Percentiles rank a stretch among this genome's conserved stretches.
These are phyloP conservation scores for Poecilia picta DNA, from an alignment of 2,797 vertebrate genomes.

Conservation along the genomic window DNA sequence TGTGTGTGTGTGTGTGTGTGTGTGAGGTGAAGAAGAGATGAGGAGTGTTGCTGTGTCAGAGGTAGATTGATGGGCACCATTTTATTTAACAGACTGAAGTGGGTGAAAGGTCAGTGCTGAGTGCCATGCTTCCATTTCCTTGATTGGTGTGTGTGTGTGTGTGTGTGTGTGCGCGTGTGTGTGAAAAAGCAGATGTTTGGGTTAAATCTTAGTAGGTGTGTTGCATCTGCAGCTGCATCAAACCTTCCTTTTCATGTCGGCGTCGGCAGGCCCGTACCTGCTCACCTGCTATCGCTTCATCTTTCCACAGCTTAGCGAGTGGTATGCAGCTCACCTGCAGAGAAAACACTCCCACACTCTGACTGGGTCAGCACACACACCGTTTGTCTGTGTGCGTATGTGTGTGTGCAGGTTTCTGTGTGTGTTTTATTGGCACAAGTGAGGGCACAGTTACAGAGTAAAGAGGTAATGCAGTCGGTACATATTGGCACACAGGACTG, in stretches of 20 bases:
- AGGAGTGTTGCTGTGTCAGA: conserved; percentile 50
- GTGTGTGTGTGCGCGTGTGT: conserved; percentile 28
- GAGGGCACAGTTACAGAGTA: conserved; percentile 19
- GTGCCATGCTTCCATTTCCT: conserved; percentile 56
- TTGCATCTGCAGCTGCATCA: conserved; percentile 49
- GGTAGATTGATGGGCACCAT: conserved; percentile 64
- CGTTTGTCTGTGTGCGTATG: conserved; percentile 1
- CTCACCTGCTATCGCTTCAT: conserved; percentile 66
- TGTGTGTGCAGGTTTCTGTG: conserved; percentile 14
- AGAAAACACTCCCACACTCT: conserved; percentile 51
- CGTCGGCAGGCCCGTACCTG: conserved; percentile 50
- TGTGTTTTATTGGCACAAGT: conserved; percentile 18
- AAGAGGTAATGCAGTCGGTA: conserved; percentile 38
- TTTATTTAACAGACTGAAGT: conserved; percentile 76
- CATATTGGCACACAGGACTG: conserved; percentile 36
- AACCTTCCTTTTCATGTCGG: conserved; percentile 25
- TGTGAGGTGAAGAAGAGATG: conserved; percentile 27
- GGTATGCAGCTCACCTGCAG: conserved; percentile 72
- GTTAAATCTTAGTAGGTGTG: conserved; percentile 40
- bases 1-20: conserved; percentile 3
- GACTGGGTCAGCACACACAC: conserved; percentile 30
- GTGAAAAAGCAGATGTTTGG: conserved; percentile 40
- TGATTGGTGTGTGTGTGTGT: conserved; percentile 60
- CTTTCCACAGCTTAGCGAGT: conserved; percentile 51
- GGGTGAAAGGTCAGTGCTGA: conserved; percentile 69